Evolutionary conservation across 92 coral and sea anemone species (phyloP), one percentile per base, ranked within the genome.

Genomic region (Metridium senile): DNA sequence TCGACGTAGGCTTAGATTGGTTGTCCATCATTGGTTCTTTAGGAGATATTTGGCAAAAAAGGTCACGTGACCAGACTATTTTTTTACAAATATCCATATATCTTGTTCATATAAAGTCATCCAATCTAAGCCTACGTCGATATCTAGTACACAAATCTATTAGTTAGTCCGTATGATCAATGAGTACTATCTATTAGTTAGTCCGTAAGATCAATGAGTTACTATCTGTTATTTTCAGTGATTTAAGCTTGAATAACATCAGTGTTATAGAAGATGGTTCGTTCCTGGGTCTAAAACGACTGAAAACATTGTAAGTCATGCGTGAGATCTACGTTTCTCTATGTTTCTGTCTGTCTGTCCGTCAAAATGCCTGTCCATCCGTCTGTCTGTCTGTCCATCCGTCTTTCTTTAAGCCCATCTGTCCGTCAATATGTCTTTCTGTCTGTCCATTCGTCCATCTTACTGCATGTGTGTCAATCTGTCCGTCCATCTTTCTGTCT

Each of bases 201-300:
- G n/a, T n/a, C n/a, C n/a, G n/a, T n/a, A n/a, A n/a, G n/a, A n/a
- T n/a, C n/a, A n/a, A n/a, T n/a, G n/a, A n/a, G n/a, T n/a, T n/a
- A n/a, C n/a, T n/a, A n/a, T n/a, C n/a, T n/a, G n/a, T n/a, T 54
- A 13, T 63, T 59, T 69, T 58, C 67, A 88, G 93, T 57, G 93
- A 84, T 56, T 78, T 88, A 46, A 80, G 89, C 33, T 26, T 32
- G 9, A 88, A 88, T 67, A 46, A 64, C 46, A 84, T 88, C 71
- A 71, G 65, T 30, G 32, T 49, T 3, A 49, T 88, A 11, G 81
- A 88, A 63, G 89, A 84, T 25, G 93, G 93, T 0, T 53, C 89
- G 11, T 88, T 88, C 58, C 73, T 88, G 31, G 86, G 93, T 43
- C 74, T 88, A 17, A 70, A 84, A 58, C 77, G 93, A 22, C 82